Evolutionary conservation across 2,888 invertebrate species (phyloP), one percentile per base, ranked within the genome.

Genomic region (Phymatocera aterrima): DNA sequence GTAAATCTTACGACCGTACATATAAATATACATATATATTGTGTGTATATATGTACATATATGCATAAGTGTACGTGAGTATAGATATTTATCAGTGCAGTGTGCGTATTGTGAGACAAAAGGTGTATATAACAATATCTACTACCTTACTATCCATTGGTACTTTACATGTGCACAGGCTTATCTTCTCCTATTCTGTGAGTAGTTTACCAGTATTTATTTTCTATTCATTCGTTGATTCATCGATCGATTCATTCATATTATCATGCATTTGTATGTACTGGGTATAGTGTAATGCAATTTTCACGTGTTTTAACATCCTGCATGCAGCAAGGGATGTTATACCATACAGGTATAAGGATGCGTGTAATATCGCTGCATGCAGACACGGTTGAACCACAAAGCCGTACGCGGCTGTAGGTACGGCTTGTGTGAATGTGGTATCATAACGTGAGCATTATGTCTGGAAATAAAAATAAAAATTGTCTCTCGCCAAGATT

Each of bases 401-500:
- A n/a, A n/a, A n/a, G n/a, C n/a, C 15, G 51, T 51, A 15, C 15
- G 1, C 15, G 18, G 10, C 4, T 51, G 15, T 51, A 51, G n/a
- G 15, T 51, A 51, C 4, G 18, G 8, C 8, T 51, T 51, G 15
- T 8, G 51, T 51, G 15, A 15, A 18, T 51, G 15, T 51, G 40
- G 40, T 40, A 40, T 40, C 40, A 40, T n/a, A n/a, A n/a, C 40
- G 4, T 40, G 8, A 8, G 40, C 40, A 40, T 28, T 57, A 57
- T 21, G 57, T 57, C 57, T 57, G 15, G 57, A 28, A 57, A 57
- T 57, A 57, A 57, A 57, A 57, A 57, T 57, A 57, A 57, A 57
- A 28, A 57, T 57, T 21, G 12, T 57, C 57, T 57, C 57, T 57
- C 57, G 57, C 28, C 57, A 57, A 57, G 4, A 40, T n/a, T n/a